These are phyloP conservation scores for Morone saxatilis DNA, from an alignment of 2,113 vertebrate species.

Conservation along the genomic window DNA sequence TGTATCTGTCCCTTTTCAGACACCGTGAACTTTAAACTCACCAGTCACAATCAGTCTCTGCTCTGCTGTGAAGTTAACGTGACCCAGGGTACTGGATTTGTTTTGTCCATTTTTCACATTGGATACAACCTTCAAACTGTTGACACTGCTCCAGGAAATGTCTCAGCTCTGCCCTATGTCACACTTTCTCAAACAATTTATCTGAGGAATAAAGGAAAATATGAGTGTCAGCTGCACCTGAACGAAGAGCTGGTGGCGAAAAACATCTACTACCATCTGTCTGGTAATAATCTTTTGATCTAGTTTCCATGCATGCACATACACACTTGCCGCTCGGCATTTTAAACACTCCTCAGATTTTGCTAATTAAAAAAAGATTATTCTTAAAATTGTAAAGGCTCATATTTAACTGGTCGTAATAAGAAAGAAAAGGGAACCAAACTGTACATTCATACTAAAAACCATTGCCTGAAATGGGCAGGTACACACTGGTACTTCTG, in stretches of 20 bases:
- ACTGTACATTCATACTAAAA: too few relatives aligned
- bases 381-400: too few relatives aligned
- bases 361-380: too few relatives aligned
- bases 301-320: not conserved
- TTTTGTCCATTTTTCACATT: slow-evolving; percentile 32
- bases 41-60: slow-evolving; percentile 4
- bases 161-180: not conserved
- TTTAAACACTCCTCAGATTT: too few relatives aligned
- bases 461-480: too few relatives aligned
- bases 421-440: too few relatives aligned
- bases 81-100: slow-evolving; percentile 14
- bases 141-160: not conserved
- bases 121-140: not conserved
- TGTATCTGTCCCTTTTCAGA: slow-evolving; percentile 55
- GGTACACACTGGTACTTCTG: too few relatives aligned
- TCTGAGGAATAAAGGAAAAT: not conserved
- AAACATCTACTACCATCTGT: not conserved
- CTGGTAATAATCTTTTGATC: slow-evolving; percentile 48
- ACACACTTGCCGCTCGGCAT: not conserved
- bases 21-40: slow-evolving; percentile 38
- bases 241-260: slow-evolving; percentile 8
- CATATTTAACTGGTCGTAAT: too few relatives aligned
- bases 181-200: slow-evolving; percentile 31
- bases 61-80: slow-evolving; percentile 64
- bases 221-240: slow-evolving; percentile 68